These are phyloP conservation scores for Aeoliscus strigatus DNA, from an alignment of 2,797 vertebrate species.

Conservation along the genomic window DNA sequence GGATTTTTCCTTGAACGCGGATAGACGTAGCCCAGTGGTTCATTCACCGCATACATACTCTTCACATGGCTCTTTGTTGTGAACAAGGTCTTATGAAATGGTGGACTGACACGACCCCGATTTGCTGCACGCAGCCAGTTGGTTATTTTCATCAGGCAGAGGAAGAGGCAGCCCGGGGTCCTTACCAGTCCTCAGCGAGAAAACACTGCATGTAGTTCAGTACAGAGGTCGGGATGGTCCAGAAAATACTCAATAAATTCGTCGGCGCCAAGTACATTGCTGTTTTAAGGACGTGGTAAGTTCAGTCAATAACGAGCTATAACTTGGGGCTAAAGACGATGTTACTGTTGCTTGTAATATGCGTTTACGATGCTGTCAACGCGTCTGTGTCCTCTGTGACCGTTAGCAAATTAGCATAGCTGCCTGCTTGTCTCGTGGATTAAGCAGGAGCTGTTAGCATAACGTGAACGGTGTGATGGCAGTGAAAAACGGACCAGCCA, in stretches of 20 bases:
- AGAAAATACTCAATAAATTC: constrained; percentile 54
- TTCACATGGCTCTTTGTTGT: constrained; percentile 1
- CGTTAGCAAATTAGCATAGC: constrained; percentile 37
- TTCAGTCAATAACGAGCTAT: neutral
- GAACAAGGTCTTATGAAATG: constrained; percentile 4
- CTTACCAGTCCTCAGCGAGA: constrained; percentile 25
- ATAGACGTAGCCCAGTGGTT: neutral
- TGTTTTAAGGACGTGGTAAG: constrained; percentile 65
- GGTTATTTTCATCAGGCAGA: constrained; percentile 46
- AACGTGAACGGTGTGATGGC: too few relatives aligned
- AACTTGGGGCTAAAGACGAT: fast-evolving
- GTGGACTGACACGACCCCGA: constrained; percentile 38
- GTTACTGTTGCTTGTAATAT: fast-evolving
- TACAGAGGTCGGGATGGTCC: constrained; percentile 50
- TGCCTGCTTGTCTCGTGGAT: neutral
- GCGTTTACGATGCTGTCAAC: neutral
- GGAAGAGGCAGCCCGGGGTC: constrained; percentile 53
- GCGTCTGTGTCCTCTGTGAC: constrained; percentile 44
- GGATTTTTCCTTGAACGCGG: neutral
- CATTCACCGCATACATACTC: too few relatives aligned
- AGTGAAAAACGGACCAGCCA: too few relatives aligned
- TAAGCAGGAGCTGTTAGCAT: too few relatives aligned
- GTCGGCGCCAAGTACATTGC: constrained; percentile 61
- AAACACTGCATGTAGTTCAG: constrained; percentile 5
- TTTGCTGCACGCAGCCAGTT: neutral